phyloP scores from a whole-genome alignment of 1,140 invertebrate genomes.

The Rhopalosiphum padi region DNA sequence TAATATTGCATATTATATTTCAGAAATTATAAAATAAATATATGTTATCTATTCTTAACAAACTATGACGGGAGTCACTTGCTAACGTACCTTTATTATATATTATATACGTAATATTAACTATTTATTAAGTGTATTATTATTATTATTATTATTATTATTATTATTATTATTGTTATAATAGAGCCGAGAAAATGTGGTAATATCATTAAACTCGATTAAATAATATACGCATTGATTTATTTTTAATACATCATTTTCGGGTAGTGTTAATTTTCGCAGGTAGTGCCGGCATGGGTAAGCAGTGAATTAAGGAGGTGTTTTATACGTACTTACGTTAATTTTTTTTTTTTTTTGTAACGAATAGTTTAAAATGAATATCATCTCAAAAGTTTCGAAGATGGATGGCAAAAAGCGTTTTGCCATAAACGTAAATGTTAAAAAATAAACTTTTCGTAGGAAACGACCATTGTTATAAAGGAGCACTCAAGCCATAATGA shows the following conservation, averaged over 20 bases:
- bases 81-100: background rate
- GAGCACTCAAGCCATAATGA: constrained; percentile 48
- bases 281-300: background rate
- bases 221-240: background rate
- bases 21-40: no score
- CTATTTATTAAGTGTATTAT: background rate
- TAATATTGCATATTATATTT: no score
- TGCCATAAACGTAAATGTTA: constrained; percentile 34
- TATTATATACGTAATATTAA: background rate
- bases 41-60: no score
- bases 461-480: constrained; percentile 44
- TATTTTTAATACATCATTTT: background rate
- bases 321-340: background rate
- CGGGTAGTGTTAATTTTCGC: background rate
- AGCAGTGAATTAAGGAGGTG: background rate
- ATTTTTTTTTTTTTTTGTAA: background rate
- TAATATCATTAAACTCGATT: background rate
- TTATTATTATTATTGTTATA: background rate
- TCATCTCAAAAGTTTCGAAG: background rate
- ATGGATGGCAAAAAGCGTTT: constrained; percentile 28
- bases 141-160: background rate
- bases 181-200: background rate
- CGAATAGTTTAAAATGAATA: background rate
- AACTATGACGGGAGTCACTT: background rate
- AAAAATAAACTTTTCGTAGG: constrained; percentile 44